Evolutionary conservation across 2,888 invertebrate species (phyloP).

Genomic region (Aleiodes testaceus): DNA sequence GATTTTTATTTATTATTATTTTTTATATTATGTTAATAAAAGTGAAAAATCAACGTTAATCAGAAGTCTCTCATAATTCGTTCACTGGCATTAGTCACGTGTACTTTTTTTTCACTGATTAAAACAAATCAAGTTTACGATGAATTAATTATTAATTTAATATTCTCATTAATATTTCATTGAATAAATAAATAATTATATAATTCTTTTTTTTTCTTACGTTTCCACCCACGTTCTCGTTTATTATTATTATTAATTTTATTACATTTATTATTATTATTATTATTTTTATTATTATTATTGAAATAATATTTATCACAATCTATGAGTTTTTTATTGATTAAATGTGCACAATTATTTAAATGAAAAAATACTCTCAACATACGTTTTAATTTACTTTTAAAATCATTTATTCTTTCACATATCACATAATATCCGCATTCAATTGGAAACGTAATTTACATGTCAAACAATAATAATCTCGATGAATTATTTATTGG

Average conservation of each 20-base stretch:
- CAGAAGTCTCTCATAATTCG: constrained; percentile 7
- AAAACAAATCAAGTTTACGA: too few species aligned
- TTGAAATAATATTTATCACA: constrained; percentile 34
- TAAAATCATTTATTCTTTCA: not conserved
- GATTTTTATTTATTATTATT: not conserved
- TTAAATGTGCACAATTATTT: not conserved
- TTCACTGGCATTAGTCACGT: constrained; percentile 22
- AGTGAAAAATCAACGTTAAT: too few species aligned
- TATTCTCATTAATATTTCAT: too few species aligned
- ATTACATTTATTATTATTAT: not conserved
- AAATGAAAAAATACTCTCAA: not conserved
- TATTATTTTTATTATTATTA: too few species aligned
- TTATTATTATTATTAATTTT: not conserved
- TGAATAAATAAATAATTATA: constrained; percentile 31
- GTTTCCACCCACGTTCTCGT: constrained; percentile 8
- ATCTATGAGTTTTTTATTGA: not conserved
- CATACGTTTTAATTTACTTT: not conserved
- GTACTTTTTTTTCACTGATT: constrained; percentile 17
- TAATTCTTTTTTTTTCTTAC: constrained; percentile 19
- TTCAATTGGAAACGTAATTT: too few species aligned
- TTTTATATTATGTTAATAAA: too few species aligned
- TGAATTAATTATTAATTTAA: too few species aligned
- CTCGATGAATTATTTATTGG: not conserved
- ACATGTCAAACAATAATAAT: not conserved
- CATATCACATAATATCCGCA: constrained; percentile 12